Evolutionary conservation across 2,113 vertebrate genomes (phyloP), one percentile per base, ranked within the genome.

Genomic region (Quiscalus mexicanus): DNA sequence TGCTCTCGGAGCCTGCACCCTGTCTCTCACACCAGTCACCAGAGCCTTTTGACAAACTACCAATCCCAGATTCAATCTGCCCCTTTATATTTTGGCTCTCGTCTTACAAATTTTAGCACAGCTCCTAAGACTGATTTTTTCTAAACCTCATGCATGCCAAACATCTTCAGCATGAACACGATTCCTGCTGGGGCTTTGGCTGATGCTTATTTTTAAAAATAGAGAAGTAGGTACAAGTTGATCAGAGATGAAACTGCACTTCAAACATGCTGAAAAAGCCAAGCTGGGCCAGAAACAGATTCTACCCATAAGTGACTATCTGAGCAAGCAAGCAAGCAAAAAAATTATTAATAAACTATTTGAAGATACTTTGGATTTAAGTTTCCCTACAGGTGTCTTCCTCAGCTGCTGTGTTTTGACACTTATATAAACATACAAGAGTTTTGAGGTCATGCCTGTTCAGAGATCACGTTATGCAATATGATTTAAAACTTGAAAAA

Each of bases 171-270:
- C 31, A 41, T 7, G 58, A 81, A 59, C 56, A 67, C 2, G 27
- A 73, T 50, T 85, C 49, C 76, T 89, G 42, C 44, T 73, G 77
- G 12, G 23, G 35, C 56, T 90, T 33, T 30, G 79, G 77, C 59
- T 83, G 88, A 95, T 24, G 6, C 59, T 71, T 76, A 58, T 81
- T 91, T 95, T 89, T 96, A 93, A 91, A 97, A 94, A 95, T 73
- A 90, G 30, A 88, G 62, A 96, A 91, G 59, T 89, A 87, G 87
- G 87, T 77, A 49, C 42, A 95, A 90, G 71, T 79, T 94, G 55
- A 75, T 65, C 30, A n/a, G 35, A 76, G 55, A 68, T 71, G 58
- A 93, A 92, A 63, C 35, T 84, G 78, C n/a, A 69, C 53, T 91
- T 89, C 35, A 78, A 87, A 50, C n/a, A 60, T 10, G 41, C 44